Conservation (phyloP, 2,888 invertebrate genomes). For the Epistrophella euchroma region DNA sequence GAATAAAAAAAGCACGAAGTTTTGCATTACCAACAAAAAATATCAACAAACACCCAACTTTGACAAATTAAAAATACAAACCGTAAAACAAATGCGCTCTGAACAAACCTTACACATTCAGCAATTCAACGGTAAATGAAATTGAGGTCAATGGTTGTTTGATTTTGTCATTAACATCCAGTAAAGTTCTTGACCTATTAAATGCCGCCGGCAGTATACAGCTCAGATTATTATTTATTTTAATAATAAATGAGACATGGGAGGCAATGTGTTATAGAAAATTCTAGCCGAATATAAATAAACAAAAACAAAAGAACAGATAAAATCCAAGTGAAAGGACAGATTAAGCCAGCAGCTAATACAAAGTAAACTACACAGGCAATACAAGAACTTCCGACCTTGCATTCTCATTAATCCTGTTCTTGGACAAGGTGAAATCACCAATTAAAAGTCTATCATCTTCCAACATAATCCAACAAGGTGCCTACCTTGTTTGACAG, state of each 20-base stretch:
- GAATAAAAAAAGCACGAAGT: background rate
- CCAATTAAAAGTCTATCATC: constrained; percentile 24
- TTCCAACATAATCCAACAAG: background rate
- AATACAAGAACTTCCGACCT: background rate
- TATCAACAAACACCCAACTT: constrained; percentile 28
- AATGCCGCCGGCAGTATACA: background rate
- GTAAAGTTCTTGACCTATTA: constrained; percentile 18
- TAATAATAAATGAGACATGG: background rate
- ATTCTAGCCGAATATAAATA: background rate
- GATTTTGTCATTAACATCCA: constrained; percentile 3
- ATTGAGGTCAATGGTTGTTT: constrained; percentile 23
- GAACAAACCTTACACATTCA: background rate
- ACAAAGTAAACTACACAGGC: background rate
- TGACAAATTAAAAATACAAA: constrained; percentile 39
- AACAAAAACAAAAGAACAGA: background rate
- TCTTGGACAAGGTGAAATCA: constrained; percentile 18
- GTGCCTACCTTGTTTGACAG: background rate
- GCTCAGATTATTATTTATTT: background rate
- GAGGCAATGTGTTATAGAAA: background rate
- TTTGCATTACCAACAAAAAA: background rate
- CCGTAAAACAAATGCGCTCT: background rate
- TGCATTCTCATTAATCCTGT: constrained; percentile 19
- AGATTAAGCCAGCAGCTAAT: background rate
- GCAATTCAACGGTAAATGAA: background rate
- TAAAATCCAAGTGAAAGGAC: constrained; percentile 35